A percentile compares a stretch with the other conserved stretches of the same genome.
Evolutionary conservation across 1,140 invertebrate genomes (phyloP).

Genomic region (Metopolophium dirhodum): DNA sequence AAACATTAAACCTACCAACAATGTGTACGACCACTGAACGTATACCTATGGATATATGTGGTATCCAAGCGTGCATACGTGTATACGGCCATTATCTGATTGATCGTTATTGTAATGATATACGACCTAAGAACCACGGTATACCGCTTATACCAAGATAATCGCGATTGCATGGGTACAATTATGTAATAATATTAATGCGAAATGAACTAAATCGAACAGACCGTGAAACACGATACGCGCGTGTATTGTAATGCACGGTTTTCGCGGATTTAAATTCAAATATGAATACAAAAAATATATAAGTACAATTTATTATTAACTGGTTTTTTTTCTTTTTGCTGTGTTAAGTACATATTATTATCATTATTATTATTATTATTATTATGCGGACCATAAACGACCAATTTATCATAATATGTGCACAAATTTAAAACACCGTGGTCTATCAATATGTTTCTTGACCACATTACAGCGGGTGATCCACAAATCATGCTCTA

Average conservation of each 20-base stretch:
- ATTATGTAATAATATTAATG: neutral
- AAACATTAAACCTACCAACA: neutral
- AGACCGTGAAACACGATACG: neutral
- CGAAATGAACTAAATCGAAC: neutral
- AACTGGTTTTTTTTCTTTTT: too few species aligned
- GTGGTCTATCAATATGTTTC: too few species aligned
- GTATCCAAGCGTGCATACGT: neutral
- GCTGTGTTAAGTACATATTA: too few species aligned
- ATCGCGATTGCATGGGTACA: neutral
- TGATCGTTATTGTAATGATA: constrained; percentile 11
- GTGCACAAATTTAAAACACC: too few species aligned
- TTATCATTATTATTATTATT: too few species aligned
- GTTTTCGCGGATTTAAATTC: neutral
- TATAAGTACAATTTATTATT: too few species aligned
- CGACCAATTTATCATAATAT: too few species aligned
- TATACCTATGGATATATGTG: neutral
- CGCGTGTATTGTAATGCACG: neutral
- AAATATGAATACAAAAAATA: neutral
- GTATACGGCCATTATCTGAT: neutral
- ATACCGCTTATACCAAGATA: neutral
- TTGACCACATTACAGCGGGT: too few species aligned
- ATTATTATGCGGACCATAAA: too few species aligned
- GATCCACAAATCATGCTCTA: too few species aligned
- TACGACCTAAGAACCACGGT: neutral
- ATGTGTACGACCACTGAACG: neutral